Base-by-base conservation (phyloP, 2,888 invertebrate species). In the Heterodera filipjevi region DNA sequence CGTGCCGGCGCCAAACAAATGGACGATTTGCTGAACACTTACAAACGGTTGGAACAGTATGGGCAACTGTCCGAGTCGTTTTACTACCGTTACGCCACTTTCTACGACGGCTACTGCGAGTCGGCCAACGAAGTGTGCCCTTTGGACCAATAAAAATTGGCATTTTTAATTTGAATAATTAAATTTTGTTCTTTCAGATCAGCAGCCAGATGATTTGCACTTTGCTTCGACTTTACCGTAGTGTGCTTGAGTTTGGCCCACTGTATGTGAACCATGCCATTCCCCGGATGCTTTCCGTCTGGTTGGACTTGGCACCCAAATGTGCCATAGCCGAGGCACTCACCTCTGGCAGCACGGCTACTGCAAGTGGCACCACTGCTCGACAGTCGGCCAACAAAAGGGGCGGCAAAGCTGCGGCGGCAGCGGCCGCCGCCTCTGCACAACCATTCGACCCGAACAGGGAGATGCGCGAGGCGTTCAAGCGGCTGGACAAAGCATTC, bases 251-350 rank as follows among this genome's bases (percentile, higher is more conserved):
- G 84, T 94, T 93, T 89, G 97, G 97, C 19, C 94, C 93, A 87
- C 93, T 93, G 85, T 95, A 94, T 89, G 92, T 98, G 82, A 96
- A 96, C 90, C 96, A 98, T 90, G 96, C 96, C 1, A 93, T 99
- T 93, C 96, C 98, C 0, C 92, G 95, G 82, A 92, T 98, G 91
- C 91, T 99, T 73, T 95, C 94, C 77, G 93, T 97, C 84, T 99
- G 98, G 97, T 91, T 95, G 80, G 94, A 95, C 88, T 93, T 93
- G 85, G 94, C 93, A 49, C 49, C 66, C 33, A 68, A 80, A 85
- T 89, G 76, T 66, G 39, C 32, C 82, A 87, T 87, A 88, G 39
- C 82, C 81, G 46, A 59, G 53, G 64, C 44, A 1, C 3, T 59
- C 16, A 6, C 35, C 16, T 53, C 35, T 22, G 32, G 8, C 33